Evolutionary conservation across 2,888 invertebrate species (phyloP).

Genomic region (Acholoe squamosa): DNA sequence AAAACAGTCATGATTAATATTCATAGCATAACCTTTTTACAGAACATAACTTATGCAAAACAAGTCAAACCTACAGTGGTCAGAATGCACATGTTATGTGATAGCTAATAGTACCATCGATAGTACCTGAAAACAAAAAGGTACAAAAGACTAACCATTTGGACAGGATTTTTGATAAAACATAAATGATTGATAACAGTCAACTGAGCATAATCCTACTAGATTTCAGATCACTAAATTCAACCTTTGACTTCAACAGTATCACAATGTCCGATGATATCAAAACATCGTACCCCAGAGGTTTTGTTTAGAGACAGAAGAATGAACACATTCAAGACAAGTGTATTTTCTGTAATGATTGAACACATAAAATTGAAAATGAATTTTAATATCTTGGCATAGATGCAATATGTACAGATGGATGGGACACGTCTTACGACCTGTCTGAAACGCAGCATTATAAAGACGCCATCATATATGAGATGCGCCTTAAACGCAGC

Average conservation of each 20-base stretch:
- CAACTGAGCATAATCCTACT: no score
- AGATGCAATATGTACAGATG: conserved; percentile 61
- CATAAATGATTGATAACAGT: no score
- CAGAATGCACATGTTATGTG: no score
- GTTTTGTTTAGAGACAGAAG: conserved; percentile 7
- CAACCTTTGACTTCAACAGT: not conserved
- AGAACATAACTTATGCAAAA: no score
- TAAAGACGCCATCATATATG: not conserved
- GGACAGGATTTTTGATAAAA: no score
- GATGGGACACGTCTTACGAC: conserved; percentile 20
- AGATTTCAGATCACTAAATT: no score
- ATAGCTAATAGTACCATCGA: no score
- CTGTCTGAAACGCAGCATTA: conserved; percentile 42
- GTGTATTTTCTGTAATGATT: conserved; percentile 56
- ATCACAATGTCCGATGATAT: conserved; percentile 27
- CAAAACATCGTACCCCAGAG: not conserved
- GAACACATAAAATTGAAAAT: conserved; percentile 62
- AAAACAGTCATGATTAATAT: no score
- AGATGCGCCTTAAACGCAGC: conserved; percentile 30
- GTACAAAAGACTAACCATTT: no score
- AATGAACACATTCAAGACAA: conserved; percentile 54
- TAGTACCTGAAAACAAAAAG: no score
- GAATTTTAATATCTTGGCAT: conserved; percentile 63
- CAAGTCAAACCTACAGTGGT: no score
- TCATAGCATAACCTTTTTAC: no score